Percentiles rank a stretch among this genome's conserved stretches.
phyloP scores from a whole-genome alignment of 2,888 invertebrate genomes.

The Bombylius discolor region DNA sequence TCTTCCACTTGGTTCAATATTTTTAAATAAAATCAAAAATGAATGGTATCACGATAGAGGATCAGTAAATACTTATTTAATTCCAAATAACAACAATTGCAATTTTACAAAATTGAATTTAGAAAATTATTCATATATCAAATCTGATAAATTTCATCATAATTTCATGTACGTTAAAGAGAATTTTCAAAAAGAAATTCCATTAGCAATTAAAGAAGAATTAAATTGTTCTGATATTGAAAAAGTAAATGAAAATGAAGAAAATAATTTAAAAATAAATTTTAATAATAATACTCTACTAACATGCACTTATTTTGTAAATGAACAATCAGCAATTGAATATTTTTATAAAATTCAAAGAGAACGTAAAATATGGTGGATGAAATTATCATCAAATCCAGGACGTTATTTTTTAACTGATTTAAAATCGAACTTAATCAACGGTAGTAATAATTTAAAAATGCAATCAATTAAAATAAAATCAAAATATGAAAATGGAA shows the following conservation, averaged over 20 bases:
- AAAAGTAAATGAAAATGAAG: neutral
- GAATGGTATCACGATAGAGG: conserved; percentile 38
- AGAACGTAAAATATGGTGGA: conserved; percentile 75
- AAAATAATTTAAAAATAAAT: neutral
- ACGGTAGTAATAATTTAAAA: conserved; percentile 29
- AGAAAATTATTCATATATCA: conserved; percentile 16
- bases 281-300: conserved; percentile 11
- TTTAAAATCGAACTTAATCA: conserved; percentile 27
- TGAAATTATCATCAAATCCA: conserved; percentile 62
- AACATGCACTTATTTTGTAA: conserved; percentile 24
- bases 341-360: conserved; percentile 63
- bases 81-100: neutral
- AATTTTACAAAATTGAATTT: neutral
- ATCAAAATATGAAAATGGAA: conserved; percentile 51
- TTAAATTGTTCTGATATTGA: neutral
- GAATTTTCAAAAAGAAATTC: conserved; percentile 22
- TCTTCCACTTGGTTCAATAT: conserved; percentile 35
- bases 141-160: conserved; percentile 26
- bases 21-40: conserved; percentile 41
- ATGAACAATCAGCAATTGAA: conserved; percentile 38
- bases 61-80: conserved; percentile 17
- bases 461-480: conserved; percentile 46
- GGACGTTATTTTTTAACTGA: conserved; percentile 55
- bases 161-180: conserved; percentile 17
- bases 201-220: conserved; percentile 21